These are phyloP conservation scores for Drosophila hawaiiensis DNA, from an alignment of 2,888 invertebrate genomes.

Conservation along the genomic window DNA sequence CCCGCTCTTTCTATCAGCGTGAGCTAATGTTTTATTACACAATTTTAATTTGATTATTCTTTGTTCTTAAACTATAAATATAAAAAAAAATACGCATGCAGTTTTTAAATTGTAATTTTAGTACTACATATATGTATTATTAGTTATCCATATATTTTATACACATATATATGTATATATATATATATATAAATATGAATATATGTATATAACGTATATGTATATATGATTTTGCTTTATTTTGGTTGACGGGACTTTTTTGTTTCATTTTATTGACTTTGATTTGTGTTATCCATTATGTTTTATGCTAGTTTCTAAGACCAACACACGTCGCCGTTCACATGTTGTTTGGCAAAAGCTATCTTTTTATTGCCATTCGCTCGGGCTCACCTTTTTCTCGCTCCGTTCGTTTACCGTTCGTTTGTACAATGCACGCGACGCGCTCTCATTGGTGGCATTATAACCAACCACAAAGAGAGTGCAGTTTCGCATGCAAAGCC, in stretches of 20 bases:
- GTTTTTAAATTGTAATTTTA: constrained; percentile 79
- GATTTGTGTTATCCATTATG: constrained; percentile 64
- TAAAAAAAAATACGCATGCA: constrained; percentile 81
- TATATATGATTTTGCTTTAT: constrained; percentile 79
- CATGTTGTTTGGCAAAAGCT: constrained; percentile 26
- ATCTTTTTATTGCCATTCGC: constrained; percentile 29
- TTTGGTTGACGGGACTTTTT: constrained; percentile 86
- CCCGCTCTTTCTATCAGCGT: constrained; percentile 45
- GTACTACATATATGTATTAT: constrained; percentile 68
- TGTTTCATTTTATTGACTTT: constrained; percentile 69
- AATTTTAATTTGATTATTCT: constrained; percentile 52
- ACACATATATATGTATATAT: constrained; percentile 42
- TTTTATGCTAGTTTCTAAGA: constrained; percentile 68
- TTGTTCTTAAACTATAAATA: constrained; percentile 30
- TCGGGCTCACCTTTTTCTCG: constrained; percentile 24
- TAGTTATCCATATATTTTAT: constrained; percentile 46
- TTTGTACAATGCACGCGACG: constrained; percentile 6
- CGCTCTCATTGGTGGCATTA: constrained; percentile 16
- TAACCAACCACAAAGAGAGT: constrained; percentile 15
- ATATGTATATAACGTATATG: constrained; percentile 59
- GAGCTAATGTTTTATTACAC: constrained; percentile 76
- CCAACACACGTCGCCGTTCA: constrained; percentile 11
- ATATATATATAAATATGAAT: constrained; percentile 50
- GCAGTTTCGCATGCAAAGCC: constrained; percentile 13
- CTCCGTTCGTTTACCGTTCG: constrained; percentile 18